phyloP scores from a whole-genome alignment of 2,888 invertebrate species.

The Hydraecia micacea region DNA sequence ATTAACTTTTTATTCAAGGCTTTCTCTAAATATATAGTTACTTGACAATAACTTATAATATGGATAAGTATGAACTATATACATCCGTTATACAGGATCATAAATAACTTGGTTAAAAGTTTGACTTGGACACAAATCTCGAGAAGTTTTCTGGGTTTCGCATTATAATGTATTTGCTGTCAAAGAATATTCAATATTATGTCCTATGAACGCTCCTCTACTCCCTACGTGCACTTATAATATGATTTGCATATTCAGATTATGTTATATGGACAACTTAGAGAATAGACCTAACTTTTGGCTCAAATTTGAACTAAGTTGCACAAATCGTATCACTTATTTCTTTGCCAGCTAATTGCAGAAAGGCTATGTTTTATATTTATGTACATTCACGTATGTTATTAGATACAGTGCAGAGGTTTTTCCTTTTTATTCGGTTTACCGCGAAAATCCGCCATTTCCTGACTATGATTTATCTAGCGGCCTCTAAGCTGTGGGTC shows the following conservation, averaged over 20 bases:
- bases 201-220: background rate
- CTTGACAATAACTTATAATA: background rate
- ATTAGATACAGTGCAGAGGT: constrained; percentile 72
- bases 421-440: constrained; percentile 84
- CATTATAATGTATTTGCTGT: constrained; percentile 19
- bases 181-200: constrained; percentile 36
- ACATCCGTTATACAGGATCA: constrained; percentile 12
- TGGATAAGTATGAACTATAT: background rate
- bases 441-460: constrained; percentile 84
- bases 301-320: background rate
- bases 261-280: constrained; percentile 4
- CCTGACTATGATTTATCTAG: constrained; percentile 89
- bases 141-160: constrained; percentile 19
- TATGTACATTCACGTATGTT: constrained; percentile 56
- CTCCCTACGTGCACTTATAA: constrained; percentile 15
- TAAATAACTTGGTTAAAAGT: constrained; percentile 29
- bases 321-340: background rate
- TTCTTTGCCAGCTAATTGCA: background rate
- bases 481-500: constrained; percentile 87
- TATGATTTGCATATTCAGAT: constrained; percentile 34
- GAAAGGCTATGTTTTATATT: background rate
- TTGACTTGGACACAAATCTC: constrained; percentile 27
- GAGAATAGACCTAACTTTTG: background rate
- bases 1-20: background rate
- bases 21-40: background rate